Conservation (phyloP, 1,140 invertebrate genomes). For the Ceratosolen fusciceps region DNA sequence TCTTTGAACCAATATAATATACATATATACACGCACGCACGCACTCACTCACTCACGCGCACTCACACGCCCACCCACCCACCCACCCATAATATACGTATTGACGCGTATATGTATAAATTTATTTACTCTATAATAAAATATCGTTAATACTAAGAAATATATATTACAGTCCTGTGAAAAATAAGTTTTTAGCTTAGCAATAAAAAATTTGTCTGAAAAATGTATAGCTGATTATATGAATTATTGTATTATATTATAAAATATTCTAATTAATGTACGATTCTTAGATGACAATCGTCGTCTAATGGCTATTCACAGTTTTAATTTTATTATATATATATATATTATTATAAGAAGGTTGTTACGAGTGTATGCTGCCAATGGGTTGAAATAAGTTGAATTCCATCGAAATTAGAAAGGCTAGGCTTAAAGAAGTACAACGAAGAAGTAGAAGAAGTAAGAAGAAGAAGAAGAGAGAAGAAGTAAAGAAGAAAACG, state of each 20-base stretch:
- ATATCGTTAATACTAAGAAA: slow-evolving; percentile 1
- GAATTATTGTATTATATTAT: background rate
- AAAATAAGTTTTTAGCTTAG: background rate
- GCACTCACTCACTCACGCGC: no score
- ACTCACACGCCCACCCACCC: background rate
- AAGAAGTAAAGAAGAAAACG: no score
- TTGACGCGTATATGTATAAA: no score
- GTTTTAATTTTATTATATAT: background rate
- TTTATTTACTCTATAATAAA: background rate
- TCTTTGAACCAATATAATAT: background rate
- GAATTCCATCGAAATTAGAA: no score
- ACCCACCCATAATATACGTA: background rate
- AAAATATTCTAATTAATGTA: slow-evolving; percentile 30
- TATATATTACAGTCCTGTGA: background rate
- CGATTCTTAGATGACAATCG: slow-evolving; percentile 1
- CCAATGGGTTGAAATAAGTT: no score
- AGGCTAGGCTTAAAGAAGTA: no score
- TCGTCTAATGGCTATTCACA: background rate
- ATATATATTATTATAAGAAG: slow-evolving; percentile 3
- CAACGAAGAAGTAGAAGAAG: no score
- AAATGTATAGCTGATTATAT: slow-evolving; percentile 20
- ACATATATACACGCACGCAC: slow-evolving; percentile 32
- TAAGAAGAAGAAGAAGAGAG: background rate
- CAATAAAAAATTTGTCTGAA: slow-evolving; percentile 26
- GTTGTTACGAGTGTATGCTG: no score